Evolutionary conservation across 2,888 invertebrate genomes (phyloP).

Genomic region (Busseola fusca): DNA sequence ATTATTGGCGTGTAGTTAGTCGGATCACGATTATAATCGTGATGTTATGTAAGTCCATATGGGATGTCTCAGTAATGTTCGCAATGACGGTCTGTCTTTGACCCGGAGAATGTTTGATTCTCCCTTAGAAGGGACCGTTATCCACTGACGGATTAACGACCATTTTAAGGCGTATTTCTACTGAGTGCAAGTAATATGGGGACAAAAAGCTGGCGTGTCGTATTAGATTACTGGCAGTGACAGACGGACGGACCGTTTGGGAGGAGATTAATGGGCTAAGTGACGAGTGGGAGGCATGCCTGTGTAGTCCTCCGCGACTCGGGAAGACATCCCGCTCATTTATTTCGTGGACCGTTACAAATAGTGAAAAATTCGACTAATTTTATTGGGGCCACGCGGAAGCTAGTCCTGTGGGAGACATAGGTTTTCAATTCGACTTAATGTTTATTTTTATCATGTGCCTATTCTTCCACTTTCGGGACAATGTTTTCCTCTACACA

Average conservation of each 20-base stretch:
- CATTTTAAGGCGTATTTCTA: conserved; percentile 82
- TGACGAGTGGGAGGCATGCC: conserved; percentile 84
- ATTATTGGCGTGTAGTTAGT: conserved; percentile 33
- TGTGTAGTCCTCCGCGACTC: conserved; percentile 70
- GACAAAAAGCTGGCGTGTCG: conserved; percentile 88
- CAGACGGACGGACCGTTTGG: conserved; percentile 85
- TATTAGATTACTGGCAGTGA: conserved; percentile 88
- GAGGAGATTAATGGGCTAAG: conserved; percentile 87
- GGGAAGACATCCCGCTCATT: conserved; percentile 78
- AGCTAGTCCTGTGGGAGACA: conserved; percentile 22
- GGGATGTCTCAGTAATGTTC: conserved; percentile 53
- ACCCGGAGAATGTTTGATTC: conserved; percentile 76
- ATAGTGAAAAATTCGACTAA: conserved; percentile 81
- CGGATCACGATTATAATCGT: conserved; percentile 48
- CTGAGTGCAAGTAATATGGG: conserved; percentile 83
- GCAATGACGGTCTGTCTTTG: conserved; percentile 69
- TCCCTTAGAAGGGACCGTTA: conserved; percentile 75
- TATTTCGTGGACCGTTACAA: conserved; percentile 78
- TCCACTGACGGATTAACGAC: conserved; percentile 80
- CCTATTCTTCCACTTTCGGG: not conserved
- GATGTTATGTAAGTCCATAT: conserved; percentile 55
- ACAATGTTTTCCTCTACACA: not conserved
- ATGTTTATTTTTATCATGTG: conserved; percentile 19
- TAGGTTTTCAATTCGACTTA: conserved; percentile 21
- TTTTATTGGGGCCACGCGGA: conserved; percentile 65